These are phyloP conservation scores for Molossus alvarezi DNA, from an alignment of 2,797 vertebrate species.

Conservation along the genomic window DNA sequence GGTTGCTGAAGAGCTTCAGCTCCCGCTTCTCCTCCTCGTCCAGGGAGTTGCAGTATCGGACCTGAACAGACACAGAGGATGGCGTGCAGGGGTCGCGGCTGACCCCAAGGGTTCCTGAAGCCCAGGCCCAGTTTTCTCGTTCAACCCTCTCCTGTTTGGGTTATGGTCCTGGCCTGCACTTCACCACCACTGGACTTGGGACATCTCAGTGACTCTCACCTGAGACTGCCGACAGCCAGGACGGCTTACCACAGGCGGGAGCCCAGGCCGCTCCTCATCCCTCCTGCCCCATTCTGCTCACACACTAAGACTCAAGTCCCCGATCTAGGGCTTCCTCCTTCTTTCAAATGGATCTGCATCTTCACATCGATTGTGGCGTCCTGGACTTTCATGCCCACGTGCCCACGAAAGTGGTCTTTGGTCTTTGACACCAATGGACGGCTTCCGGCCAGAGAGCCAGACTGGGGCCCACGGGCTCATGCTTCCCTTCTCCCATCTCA, in stretches of 20 bases:
- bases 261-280: not conserved
- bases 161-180: not conserved
- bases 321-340: not conserved
- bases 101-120: not conserved
- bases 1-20: slow-evolving; percentile 98
- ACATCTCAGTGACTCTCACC: not conserved
- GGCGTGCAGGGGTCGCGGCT: rapidly evolving
- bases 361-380: not conserved
- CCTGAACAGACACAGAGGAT: slow-evolving; percentile 88
- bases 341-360: not conserved
- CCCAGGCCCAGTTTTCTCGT: not conserved
- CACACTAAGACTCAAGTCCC: not conserved
- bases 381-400: no score
- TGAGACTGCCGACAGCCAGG: not conserved
- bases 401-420: not conserved
- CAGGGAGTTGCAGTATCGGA: slow-evolving; percentile 97
- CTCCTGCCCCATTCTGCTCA: not conserved
- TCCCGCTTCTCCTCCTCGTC: slow-evolving; percentile 99
- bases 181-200: not conserved
- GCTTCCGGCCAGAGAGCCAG: not conserved
- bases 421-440: not conserved
- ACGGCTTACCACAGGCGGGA: not conserved
- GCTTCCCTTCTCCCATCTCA: not conserved
- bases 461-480: rapidly evolving
- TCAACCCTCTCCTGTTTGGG: not conserved